Percentiles rank a stretch among this genome's conserved stretches.
phyloP scores from a whole-genome alignment of 2,888 invertebrate species.

The Cataglyphis rosenhaueri region DNA sequence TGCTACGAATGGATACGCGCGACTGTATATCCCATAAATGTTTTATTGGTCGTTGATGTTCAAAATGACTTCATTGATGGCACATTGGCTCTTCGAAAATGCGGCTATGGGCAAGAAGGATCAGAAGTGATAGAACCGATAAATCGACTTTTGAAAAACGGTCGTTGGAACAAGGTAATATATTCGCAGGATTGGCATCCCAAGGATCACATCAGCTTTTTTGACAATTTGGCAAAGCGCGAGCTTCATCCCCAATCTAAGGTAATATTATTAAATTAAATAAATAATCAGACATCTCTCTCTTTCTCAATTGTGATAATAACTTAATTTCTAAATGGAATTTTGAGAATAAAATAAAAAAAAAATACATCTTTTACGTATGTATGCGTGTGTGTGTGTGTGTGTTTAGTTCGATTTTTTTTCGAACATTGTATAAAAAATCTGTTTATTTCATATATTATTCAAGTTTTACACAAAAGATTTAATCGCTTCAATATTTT shows the following conservation, averaged over 20 bases:
- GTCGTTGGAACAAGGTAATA: slow-evolving; percentile 93
- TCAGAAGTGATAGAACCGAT: slow-evolving; percentile 95
- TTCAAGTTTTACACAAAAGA: background rate
- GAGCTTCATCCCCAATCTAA: slow-evolving; percentile 88
- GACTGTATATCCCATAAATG: slow-evolving; percentile 90
- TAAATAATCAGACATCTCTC: background rate
- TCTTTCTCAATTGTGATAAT: background rate
- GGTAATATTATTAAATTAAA: slow-evolving; percentile 63
- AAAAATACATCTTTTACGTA: background rate
- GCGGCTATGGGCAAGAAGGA: slow-evolving; percentile 94
- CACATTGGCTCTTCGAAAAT: slow-evolving; percentile 95
- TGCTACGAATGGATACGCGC: slow-evolving; percentile 96
- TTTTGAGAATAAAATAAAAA: background rate
- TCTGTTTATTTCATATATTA: background rate
- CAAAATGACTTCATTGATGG: slow-evolving; percentile 99
- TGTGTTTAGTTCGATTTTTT: background rate
- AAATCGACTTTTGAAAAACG: slow-evolving; percentile 91
- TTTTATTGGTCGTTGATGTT: slow-evolving; percentile 97
- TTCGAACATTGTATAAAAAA: background rate
- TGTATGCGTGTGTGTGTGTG: too few species aligned
- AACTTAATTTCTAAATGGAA: background rate
- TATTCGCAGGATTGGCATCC: slow-evolving; percentile 99
- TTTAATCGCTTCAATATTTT: background rate
- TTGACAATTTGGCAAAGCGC: slow-evolving; percentile 94
- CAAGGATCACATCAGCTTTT: slow-evolving; percentile 96